Evolutionary conservation across 2,797 vertebrate species (phyloP), one percentile per base, ranked within the genome.

Genomic region (Pangasius macronema): DNA sequence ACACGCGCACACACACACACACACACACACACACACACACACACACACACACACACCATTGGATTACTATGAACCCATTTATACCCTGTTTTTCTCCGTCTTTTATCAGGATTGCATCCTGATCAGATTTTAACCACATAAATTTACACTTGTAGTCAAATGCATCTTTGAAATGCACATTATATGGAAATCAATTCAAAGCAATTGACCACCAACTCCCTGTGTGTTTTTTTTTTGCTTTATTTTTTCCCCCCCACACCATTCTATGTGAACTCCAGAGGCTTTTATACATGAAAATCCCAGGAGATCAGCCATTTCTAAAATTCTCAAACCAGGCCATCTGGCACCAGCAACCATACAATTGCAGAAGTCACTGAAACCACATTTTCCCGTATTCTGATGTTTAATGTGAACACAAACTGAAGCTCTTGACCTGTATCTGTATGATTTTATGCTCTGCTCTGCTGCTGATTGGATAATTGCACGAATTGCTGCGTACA

Each of bases 1-100:
- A n/a, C n/a, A n/a, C n/a, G n/a, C n/a, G n/a, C n/a, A n/a, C n/a
- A 57, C 46, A 83, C 57, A 85, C 39, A 63, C 30, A 57, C 46
- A 83, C 57, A 55, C 22, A 57, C 46, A 83, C 57, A 85, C 39
- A 63, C 30, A 57, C 46, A 83, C 57, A 55, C 22, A 57, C 46
- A 83, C 51, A 63, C 36, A 72, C 39, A 27, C 46, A 57, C 13
- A 82, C 27, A 82, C 57, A 72, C 65, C 30, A 27, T 13, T 57
- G 7, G 39, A 82, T 65, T 67, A 51, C 27, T 30, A 30, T 20
- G 16, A 46, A 8, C 27, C 39, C 3, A 49, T 51, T 65, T 51
- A 51, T 49, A 49, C 16, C 61, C 14, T 65, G 39, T 49, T 65
- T 6, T 49, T 30, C 1, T n/a, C 30, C 1, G 10, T 33, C 9